A percentile compares a stretch with the other conserved stretches of the same genome.
Conservation (phyloP, 2,888 invertebrate species). For the Antheraea assamensis region DNA sequence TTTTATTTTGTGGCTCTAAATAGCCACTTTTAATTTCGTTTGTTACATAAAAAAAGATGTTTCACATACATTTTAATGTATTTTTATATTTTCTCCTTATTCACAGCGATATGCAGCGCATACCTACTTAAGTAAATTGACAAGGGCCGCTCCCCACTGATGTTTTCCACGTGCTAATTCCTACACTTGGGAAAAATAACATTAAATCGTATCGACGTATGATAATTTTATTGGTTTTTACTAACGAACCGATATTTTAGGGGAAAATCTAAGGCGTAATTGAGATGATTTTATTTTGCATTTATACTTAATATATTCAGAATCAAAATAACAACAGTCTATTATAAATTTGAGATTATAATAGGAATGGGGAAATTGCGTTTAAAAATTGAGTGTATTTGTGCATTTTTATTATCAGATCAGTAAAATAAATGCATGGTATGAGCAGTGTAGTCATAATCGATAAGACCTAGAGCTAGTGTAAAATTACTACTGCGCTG, state of each 20-base stretch:
- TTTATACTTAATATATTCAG: too few species aligned
- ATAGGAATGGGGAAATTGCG: background rate
- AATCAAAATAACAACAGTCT: background rate
- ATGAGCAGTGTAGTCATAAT: too few species aligned
- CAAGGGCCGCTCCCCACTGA: slow-evolving; percentile 32
- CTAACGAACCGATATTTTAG: slow-evolving; percentile 74
- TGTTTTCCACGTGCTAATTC: slow-evolving; percentile 73
- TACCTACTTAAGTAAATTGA: slow-evolving; percentile 1
- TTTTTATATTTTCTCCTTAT: background rate
- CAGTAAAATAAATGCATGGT: background rate
- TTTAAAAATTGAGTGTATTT: background rate
- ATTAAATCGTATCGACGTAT: slow-evolving; percentile 63
- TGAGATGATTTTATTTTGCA: background rate
- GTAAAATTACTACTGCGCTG: background rate
- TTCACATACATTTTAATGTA: background rate
- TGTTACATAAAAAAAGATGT: background rate
- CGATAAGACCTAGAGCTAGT: background rate
- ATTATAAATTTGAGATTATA: background rate
- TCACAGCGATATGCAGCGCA: background rate
- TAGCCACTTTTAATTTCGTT: background rate
- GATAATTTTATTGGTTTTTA: slow-evolving; percentile 57
- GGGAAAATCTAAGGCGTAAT: slow-evolving; percentile 33
- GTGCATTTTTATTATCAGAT: background rate
- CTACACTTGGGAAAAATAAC: slow-evolving; percentile 75
- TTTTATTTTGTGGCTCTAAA: too few species aligned